A percentile compares a stretch with the other conserved stretches of the same genome.
Evolutionary conservation across 2,113 vertebrate species (phyloP).

Genomic region (Rhagologus leucostigma): DNA sequence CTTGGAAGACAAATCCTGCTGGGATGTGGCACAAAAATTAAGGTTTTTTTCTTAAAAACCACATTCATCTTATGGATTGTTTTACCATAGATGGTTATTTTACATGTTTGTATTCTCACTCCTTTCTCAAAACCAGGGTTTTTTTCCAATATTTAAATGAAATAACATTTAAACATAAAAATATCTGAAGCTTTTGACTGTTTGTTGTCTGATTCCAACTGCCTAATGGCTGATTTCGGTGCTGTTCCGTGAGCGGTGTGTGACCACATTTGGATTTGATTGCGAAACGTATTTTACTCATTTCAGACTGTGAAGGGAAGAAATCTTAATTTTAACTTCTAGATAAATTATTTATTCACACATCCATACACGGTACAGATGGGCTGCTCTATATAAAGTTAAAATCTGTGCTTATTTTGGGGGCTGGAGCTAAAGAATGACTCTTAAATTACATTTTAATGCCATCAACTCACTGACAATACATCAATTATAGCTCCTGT

Average conservation of each 20-base stretch:
- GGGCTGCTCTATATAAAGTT: background rate
- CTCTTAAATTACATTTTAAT: background rate
- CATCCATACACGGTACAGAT: background rate
- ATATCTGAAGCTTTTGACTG: background rate
- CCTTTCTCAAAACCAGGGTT: background rate
- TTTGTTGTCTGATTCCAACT: background rate
- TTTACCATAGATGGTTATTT: background rate
- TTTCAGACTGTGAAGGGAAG: background rate
- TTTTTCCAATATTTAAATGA: background rate
- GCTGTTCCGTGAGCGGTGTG: background rate
- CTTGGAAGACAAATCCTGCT: background rate
- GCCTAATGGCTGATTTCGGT: background rate
- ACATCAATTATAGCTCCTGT: background rate
- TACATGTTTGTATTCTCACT: background rate
- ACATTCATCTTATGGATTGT: background rate
- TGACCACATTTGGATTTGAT: background rate
- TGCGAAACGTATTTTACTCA: background rate
- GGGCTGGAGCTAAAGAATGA: background rate
- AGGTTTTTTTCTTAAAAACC: background rate
- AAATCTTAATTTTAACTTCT: background rate
- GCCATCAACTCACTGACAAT: background rate
- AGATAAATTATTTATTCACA: background rate
- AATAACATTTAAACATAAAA: background rate
- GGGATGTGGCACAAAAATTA: background rate
- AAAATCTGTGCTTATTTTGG: background rate